Base-by-base conservation (phyloP, 2,797 vertebrate genomes). In the Steatocranus sp. region DNA sequence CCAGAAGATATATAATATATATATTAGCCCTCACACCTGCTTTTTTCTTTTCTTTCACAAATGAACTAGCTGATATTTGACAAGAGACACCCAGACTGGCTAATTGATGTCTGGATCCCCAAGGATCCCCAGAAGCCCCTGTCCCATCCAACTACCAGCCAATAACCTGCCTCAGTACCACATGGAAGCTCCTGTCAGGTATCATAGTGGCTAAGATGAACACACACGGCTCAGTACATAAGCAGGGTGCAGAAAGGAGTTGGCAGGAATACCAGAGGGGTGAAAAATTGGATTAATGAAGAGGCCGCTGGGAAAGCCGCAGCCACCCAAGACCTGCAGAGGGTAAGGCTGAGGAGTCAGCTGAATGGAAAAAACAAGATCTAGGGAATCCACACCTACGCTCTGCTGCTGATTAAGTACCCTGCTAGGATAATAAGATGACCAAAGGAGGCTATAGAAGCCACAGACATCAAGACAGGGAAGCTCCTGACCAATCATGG, bases 341-440 rank as follows among this genome's bases (percentile, higher is more conserved):
- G 27, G 27, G 54, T 58, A 2, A 56, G 27, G 15, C 27, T 56
- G 54, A 56, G 15, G 54, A 56, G 15, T 1, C 5, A 32, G 54
- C 27, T 56, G 27, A 30, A 58, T 58, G 54, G 54, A 11, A 2
- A 30, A 30, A 56, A 56, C 54, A 32, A 30, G 27, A 56, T 56
- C 0, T 0, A 56, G 27, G 15, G 3, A 2, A 0, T 58, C 54
- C 27, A 32, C 27, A 58, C 54, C 54, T 18, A 11, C 2, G 1
- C 27, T 15, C 2, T 1, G 15, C 27, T 18, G 27, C 8, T 32
- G 54, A 58, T 4, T 27, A 56, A 30, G 27, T 2, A 56, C 54
- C 54, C 27, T 56, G 54, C 54, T 30, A 56, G 49, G n/a, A 20
- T 23, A 50, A 6, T 23, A 23, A 50, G 49, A 11, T 50, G 10